Evolutionary conservation across 2,113 vertebrate genomes (phyloP).

Genomic region (Chiloscyllium plagiosum): DNA sequence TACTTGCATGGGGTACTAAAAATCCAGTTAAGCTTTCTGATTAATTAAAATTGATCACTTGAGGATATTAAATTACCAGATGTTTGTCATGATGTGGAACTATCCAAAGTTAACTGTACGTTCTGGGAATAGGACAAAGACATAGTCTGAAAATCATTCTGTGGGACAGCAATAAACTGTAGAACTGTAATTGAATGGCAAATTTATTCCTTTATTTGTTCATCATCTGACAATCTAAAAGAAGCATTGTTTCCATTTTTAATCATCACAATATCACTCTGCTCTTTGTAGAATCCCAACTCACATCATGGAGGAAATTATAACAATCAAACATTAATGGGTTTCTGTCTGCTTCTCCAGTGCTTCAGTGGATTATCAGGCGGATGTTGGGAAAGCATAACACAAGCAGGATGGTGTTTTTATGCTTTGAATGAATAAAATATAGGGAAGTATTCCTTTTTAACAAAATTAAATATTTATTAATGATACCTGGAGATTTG

Average conservation of each 20-base stretch:
- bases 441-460: background rate
- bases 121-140: background rate
- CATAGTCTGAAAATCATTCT: background rate
- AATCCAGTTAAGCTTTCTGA: background rate
- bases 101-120: background rate
- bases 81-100: background rate
- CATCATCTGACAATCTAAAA: background rate
- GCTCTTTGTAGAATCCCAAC: background rate
- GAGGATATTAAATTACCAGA: background rate
- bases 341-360: background rate
- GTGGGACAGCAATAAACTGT: background rate
- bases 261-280: background rate
- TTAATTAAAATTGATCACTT: conserved; percentile 6
- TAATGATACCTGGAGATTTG: background rate
- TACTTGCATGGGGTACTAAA: background rate
- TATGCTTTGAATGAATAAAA: background rate
- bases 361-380: background rate
- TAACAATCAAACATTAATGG: background rate
- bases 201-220: background rate
- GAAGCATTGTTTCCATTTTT: background rate
- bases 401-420: background rate
- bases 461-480: background rate
- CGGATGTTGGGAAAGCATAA: background rate
- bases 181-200: background rate
- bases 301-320: background rate